These are phyloP conservation scores for Mohoua ochrocephala DNA, from an alignment of 2,113 vertebrate species.

Conservation along the genomic window DNA sequence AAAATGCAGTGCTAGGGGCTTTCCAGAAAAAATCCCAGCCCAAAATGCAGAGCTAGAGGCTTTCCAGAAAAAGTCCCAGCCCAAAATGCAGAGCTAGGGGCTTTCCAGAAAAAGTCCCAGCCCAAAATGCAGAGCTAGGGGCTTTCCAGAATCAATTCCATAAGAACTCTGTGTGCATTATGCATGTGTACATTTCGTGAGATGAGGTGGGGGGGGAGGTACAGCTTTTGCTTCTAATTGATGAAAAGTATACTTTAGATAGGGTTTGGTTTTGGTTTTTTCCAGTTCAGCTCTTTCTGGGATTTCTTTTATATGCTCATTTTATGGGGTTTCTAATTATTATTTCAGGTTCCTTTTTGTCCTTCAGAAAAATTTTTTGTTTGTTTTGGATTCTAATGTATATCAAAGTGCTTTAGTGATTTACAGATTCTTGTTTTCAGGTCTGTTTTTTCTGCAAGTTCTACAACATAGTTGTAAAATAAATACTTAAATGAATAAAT, in stretches of 20 bases:
- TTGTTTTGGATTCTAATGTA: background rate
- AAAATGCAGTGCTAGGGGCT: background rate
- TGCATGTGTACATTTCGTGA: background rate
- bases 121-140: background rate
- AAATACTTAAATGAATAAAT: background rate
- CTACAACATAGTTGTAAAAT: background rate
- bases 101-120: background rate
- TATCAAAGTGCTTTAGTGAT: background rate
- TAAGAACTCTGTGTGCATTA: too few species aligned
- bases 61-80: background rate
- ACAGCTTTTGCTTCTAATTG: background rate
- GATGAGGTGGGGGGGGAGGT: rapidly evolving
- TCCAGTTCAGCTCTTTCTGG: background rate
- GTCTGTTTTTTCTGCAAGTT: background rate
- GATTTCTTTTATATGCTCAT: background rate
- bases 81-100: background rate
- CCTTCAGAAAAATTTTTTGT: background rate
- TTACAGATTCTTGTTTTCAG: background rate
- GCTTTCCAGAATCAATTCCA: background rate
- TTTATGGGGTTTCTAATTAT: background rate
- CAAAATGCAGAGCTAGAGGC: background rate
- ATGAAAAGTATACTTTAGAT: background rate
- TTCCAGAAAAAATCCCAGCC: background rate
- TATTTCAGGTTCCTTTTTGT: background rate
- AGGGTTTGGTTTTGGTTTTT: background rate